Base-by-base conservation (phyloP, 1,140 invertebrate species). In the Brachionus sp. region DNA sequence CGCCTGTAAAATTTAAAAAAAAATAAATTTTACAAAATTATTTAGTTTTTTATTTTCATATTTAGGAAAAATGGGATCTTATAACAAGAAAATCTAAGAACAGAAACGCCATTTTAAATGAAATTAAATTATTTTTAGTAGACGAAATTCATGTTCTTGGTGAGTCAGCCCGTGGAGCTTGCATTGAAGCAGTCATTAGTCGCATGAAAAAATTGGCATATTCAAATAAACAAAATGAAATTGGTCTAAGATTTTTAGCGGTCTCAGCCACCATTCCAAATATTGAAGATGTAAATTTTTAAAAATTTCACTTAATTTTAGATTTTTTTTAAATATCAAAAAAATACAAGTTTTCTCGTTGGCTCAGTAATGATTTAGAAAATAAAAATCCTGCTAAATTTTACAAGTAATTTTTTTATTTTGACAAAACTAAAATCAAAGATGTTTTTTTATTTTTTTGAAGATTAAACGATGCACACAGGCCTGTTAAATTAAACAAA, bases 201-300 rank as follows among this genome's bases (percentile, higher is more conserved):
- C 88, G 93, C 73, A 93, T 93, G 92, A 93, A 93, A 88, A 92
- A 91, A 77, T 86, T 33, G 86, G 86, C 7, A 57, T 77, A 2
- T 64, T 16, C 25, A 84, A 84, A 16, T 53, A 57, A 75, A 46
- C 50, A 12, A 35, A 53, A n/a, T n/a, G 12, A 46, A 12, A 37
- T 7, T 46, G 25, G n/a, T 7, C 85, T 93, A n/a, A 87, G 93
- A 85, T 93, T 94, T 86, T 86, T 94, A 2, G 93, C 93, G 25
- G 91, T 93, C 0, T 94, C 93, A 19, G 93, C 93, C 4, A 94
- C 93, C 0, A 91, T 94, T 84, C 92, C 92, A 46, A 95, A 95
- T 86, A 91, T 92, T 53, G 90, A 92, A 85, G 94, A 95, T 88
- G 90, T 90, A 85, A 86, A 84, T 78, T 75, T 29, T n/a, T 19